Percentiles rank a stretch among this genome's conserved stretches.
Conservation (phyloP, 2,888 invertebrate species). For the Elegia similella region DNA sequence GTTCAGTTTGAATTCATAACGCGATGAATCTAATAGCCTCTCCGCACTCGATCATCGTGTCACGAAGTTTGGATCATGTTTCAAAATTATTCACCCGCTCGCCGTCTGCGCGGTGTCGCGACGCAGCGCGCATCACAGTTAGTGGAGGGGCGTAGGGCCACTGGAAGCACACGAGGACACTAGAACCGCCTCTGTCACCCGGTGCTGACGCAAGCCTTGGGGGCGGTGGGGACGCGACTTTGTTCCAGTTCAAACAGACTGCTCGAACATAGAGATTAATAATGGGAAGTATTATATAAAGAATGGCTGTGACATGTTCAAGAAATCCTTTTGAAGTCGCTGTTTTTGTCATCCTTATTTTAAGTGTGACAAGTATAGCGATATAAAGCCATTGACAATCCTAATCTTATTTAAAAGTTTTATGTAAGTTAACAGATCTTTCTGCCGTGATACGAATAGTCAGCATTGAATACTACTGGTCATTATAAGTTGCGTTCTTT, state of each 20-base stretch:
- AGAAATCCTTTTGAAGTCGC: too few species aligned
- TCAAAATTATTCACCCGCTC: constrained; percentile 44
- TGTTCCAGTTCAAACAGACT: not conserved
- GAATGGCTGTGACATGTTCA: too few species aligned
- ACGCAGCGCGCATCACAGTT: constrained; percentile 19
- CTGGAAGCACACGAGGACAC: constrained; percentile 78
- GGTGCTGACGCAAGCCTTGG: constrained; percentile 33
- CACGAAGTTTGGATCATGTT: constrained; percentile 59
- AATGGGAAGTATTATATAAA: not conserved
- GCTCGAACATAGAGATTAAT: not conserved
- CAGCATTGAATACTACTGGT: too few species aligned
- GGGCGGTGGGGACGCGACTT: constrained; percentile 23
- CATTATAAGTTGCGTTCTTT: too few species aligned
- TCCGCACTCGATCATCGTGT: constrained; percentile 69
- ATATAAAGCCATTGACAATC: too few species aligned
- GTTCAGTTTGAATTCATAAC: constrained; percentile 73
- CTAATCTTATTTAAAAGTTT: too few species aligned
- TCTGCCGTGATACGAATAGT: too few species aligned
- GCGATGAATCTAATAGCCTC: constrained; percentile 73
- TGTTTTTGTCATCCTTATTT: too few species aligned
- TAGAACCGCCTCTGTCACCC: constrained; percentile 51
- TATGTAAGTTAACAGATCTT: too few species aligned
- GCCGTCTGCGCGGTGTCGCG: constrained; percentile 28
- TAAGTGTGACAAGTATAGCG: too few species aligned
- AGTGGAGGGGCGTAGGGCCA: constrained; percentile 49